Base-by-base conservation (phyloP, 1,140 invertebrate species). In the Piezodorus guildinii region DNA sequence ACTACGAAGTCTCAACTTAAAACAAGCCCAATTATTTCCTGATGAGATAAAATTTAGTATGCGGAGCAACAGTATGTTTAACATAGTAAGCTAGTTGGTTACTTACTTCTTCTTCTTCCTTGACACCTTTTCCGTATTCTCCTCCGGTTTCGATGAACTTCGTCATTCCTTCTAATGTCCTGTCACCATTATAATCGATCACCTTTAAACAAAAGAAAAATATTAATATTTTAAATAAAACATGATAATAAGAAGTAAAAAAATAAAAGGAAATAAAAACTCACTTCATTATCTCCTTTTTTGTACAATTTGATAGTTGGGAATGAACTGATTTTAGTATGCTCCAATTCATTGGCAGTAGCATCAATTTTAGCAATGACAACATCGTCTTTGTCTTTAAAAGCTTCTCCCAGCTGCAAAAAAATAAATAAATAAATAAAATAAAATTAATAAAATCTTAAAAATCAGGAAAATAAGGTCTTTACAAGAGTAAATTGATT, bases 321-420 rank as follows among this genome's bases (percentile, higher is more conserved):
- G 86, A 96, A 99, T 67, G 86, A 94, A 63, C 85, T 85, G 73
- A 99, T 86, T 80, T 95, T 96, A 43, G 91, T 87, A 78, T 92
- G 89, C 71, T 96, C 93, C 63, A 99, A 76, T 80, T 99, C 96
- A 76, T 99, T 99, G 72, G 85, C 88, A 63, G 96, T 98, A 58
- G 96, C 85, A 77, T 99, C 97, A 83, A 99, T 97, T 79, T 99
- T 99, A 68, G 96, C 95, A 73, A 99, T 90, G 15, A 99, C 81
- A 68, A 99, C 80, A 66, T 85, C 84, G 46, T 86, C 83, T 69
- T 84, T 83, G 69, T 91, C 87, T 73, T 89, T 86, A 77, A 85
- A 98, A 76, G 96, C 90, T 70, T 91, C 88, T 63, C 82, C 88
- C 64, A 92, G 79, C 80, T 90, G 62, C 39, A 72, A 72, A 65